Base-by-base conservation (phyloP, 2,888 invertebrate genomes). In the Eristalinus aeneus region DNA sequence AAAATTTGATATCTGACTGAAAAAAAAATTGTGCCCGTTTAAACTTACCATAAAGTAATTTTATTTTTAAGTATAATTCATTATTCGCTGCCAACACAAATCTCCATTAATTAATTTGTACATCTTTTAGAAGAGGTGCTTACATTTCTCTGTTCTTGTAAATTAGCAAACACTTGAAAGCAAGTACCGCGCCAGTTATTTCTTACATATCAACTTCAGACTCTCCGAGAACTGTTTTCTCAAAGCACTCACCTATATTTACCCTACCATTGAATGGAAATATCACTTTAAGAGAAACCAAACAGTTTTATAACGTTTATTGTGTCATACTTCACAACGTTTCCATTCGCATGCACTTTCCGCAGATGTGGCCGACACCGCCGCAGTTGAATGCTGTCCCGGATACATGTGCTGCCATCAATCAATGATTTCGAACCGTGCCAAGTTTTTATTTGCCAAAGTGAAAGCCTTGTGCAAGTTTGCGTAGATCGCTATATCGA, bases 401-500 rank as follows among this genome's bases (percentile, higher is more conserved):
- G 46, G 46, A 12, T 27, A 8, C 22, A 53, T 23, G 23, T 27
- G n/a, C 46, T 56, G 23, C 11, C 67, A 71, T 88, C 39, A 88
- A 74, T 84, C 69, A 16, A 87, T 80, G 63, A 92, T 90, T 83
- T 91, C 91, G 16, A 92, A 88, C 53, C 91, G 90, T 1, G 91
- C 86, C 72, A 89, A 90, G 75, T 91, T 89, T 32, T 90, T 89
- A 76, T 91, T 90, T 16, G 89, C 88, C 68, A 89, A 88, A 2
- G 89, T 78, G 83, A 90, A 92, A n/a, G 90, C 90, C 79, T 92
- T 92, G 68, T 91, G 90, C 2, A 88, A 88, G 89, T 93, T 94
- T 4, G 94, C 91, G 77, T 93, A 93, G 89, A 95, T 94, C 1
- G 95, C 95, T 56, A 95, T 91, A 89, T 96, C 95, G 60, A 96